A percentile compares a stretch with the other conserved stretches of the same genome.
phyloP scores from a whole-genome alignment of 37 sponge, comb jelly and placozoan species.

The Halisarca cf. caerulea region DNA sequence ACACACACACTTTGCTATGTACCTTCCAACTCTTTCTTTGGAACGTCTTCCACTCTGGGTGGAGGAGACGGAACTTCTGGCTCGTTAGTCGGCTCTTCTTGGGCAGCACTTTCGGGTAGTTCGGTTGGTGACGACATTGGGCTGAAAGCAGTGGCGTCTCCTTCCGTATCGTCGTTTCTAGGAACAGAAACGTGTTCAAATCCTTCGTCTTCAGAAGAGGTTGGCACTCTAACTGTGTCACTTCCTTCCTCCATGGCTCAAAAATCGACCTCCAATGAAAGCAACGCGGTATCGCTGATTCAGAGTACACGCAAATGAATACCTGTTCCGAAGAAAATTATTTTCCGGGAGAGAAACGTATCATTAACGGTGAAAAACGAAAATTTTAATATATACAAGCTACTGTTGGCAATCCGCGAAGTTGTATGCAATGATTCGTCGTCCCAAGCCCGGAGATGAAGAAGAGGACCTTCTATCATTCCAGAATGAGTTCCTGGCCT shows the following conservation, averaged over 20 bases:
- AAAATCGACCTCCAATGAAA: no score
- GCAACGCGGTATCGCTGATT: background rate
- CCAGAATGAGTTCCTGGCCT: conserved; percentile 68
- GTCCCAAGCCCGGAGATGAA: conserved; percentile 73
- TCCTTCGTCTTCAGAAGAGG: conserved; percentile 13
- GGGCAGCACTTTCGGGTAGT: background rate
- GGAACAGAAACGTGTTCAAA: conserved; percentile 17
- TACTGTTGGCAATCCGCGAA: no score
- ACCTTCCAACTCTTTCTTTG: background rate
- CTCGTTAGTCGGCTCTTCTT: background rate
- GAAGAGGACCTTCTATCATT: conserved; percentile 76
- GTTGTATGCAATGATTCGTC: conserved; percentile 50
- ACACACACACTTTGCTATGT: no score
- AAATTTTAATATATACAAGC: no score
- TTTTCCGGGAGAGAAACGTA: no score
- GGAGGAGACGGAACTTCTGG: background rate
- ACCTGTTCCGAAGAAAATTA: no score
- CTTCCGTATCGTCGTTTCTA: background rate
- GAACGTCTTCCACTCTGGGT: conserved; percentile 21
- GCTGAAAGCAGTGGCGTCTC: background rate
- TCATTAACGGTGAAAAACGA: no score
- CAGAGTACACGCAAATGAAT: no score
- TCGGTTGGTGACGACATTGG: background rate
- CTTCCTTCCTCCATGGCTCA: conserved; percentile 33
- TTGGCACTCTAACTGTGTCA: background rate